Base-by-base conservation (phyloP, 30 jellyfish, hydroid and myxozoan species). In the Chironex yamaguchii region DNA sequence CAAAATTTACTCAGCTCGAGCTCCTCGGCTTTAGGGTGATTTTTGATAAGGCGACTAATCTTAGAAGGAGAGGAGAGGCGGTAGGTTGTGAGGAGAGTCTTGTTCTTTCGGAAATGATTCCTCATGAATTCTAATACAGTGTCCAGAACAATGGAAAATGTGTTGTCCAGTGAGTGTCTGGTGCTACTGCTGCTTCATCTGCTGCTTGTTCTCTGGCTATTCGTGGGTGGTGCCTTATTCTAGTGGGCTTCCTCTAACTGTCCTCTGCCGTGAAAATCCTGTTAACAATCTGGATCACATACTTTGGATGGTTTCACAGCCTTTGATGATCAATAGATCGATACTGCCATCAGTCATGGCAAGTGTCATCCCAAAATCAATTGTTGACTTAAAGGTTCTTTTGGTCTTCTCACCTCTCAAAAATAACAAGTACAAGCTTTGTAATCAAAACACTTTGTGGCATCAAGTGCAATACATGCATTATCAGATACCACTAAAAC, bases 351-450 rank as follows among this genome's bases (percentile, higher is more conserved):
- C 89, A 76, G 62, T 20, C 78, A 76, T 76, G 3, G 79, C 65
- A 30, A 79, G 83, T 34, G 83, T 72, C 63, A 36, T 63, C 3
- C 82, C 90, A 79, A 79, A 79, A 65, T 79, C 82, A 48, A 79
- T 79, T 71, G 26, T 67, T 52, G 62, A 29, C 27, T 31, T 71
- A 25, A 27, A 71, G 48, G 22, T 34, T 52, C 13, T 48, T 3
- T 34, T 71, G 54, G 22, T 42, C 13, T 33, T 21, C 82, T 79
- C 62, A 17, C 83, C 35, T 71, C 31, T 71, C 4, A 69, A 71
- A 58, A 54, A 62, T 30, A 79, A 63, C 22, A 21, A 2, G 29
- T 79, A 62, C 70, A 79, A 27, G 3, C 31, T 32, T 79, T 79
- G 64, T n/a, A 63, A 42, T 79, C 71, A 35, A 79, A 79, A n/a